Base-by-base conservation (phyloP, 2,113 vertebrate species). In the Xenus cinereus region DNA sequence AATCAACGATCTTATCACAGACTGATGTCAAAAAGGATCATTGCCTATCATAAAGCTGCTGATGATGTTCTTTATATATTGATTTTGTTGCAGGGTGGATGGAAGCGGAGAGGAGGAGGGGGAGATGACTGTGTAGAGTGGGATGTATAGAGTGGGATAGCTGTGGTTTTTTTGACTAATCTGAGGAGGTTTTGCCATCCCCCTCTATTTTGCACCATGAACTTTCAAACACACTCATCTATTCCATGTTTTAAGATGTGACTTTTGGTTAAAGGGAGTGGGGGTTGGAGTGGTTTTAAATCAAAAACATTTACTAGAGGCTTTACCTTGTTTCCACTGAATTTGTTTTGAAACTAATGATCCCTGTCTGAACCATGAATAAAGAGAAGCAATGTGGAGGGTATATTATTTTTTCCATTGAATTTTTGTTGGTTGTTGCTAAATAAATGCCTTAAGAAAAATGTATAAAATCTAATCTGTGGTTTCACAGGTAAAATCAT, bases 1-100 rank as follows among this genome's bases (percentile, higher is more conserved):
- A 97, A 96, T 94, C 95, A 95, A 97, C 73, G 3, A 93, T 96
- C 78, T 94, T 98, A 35, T 96, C 94, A 73, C 89, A 91, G 95
- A 95, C 96, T 97, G 88, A 60, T 90, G 79, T 69, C 79, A 90
- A 72, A 96, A 80, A 93, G 86, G 96, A 96, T 97, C 83, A 92
- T 91, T 96, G 94, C 85, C 91, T 95, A 83, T 84, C 79, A 50
- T 91, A 93, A 95, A 97, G 85, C 80, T 97, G 94, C 94, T 97
- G 96, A 4, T 95, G 85, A n/a, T 97, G 87, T 94, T 95, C 66
- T 35, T 75, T 76, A n/a, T 84, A 14, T 87, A 69, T 67, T 71
- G 87, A 96, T 96, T 97, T 94, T 95, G 46, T 95, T 89, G 35
- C 64, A 79, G 51, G 72, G 48, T 85, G 45, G 41, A 46, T 68